phyloP scores from a whole-genome alignment of 2,888 invertebrate genomes.

The Diabrotica balteata region DNA sequence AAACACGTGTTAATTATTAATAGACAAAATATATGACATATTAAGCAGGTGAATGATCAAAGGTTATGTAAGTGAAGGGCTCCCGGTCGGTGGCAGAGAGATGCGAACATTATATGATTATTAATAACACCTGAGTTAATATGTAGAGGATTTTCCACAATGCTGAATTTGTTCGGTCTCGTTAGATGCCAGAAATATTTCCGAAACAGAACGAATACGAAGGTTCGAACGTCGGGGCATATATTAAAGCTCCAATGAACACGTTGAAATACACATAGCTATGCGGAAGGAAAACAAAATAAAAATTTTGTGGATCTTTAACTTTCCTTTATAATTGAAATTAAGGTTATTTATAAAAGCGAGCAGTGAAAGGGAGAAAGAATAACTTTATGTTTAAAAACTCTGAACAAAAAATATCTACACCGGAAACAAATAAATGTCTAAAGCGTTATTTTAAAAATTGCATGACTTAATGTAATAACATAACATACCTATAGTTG shows the following conservation, averaged over 20 bases:
- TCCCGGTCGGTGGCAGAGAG: slow-evolving; percentile 18
- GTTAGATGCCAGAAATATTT: slow-evolving; percentile 24
- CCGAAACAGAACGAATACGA: slow-evolving; percentile 12
- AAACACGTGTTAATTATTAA: slow-evolving; percentile 13
- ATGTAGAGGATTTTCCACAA: slow-evolving; percentile 34
- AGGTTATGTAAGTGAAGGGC: slow-evolving; percentile 28
- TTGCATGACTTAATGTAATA: too few species aligned
- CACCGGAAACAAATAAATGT: too few species aligned
- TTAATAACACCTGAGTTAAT: slow-evolving; percentile 36
- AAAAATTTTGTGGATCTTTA: too few species aligned
- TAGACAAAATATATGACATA: slow-evolving; percentile 23
- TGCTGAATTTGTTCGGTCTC: slow-evolving; percentile 29
- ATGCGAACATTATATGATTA: slow-evolving; percentile 33
- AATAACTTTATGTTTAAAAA: too few species aligned
- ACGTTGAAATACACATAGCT: not conserved
- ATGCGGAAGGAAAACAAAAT: not conserved
- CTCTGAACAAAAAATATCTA: too few species aligned
- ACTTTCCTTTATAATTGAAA: too few species aligned
- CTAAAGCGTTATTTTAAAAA: too few species aligned
- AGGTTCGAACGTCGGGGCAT: slow-evolving; percentile 10
- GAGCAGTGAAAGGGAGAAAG: too few species aligned
- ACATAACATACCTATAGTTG: too few species aligned
- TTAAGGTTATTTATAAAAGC: too few species aligned
- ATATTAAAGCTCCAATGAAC: slow-evolving; percentile 15
- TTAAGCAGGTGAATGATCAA: slow-evolving; percentile 36